Conservation (phyloP, 2,797 vertebrate genomes). For the Rhinichthys osculus region DNA sequence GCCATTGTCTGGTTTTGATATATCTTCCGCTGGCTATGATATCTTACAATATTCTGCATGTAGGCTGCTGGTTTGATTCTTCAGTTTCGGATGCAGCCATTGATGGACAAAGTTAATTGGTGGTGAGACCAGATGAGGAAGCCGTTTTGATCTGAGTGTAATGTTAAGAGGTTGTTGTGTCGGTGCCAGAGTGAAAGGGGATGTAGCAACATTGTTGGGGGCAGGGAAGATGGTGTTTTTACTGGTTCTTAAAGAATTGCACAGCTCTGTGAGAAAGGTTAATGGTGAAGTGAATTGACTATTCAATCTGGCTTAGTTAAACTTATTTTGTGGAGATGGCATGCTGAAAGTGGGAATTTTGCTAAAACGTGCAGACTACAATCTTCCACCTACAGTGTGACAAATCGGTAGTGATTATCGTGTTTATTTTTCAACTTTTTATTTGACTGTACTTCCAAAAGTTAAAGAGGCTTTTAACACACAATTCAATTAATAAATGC, state of each 20-base stretch:
- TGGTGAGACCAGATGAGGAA: not conserved
- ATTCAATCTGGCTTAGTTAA: not conserved
- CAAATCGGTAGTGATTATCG: not conserved
- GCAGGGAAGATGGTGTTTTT: slow-evolving; percentile 8
- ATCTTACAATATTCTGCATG: not conserved
- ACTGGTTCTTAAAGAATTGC: not conserved
- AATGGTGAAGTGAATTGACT: too few species aligned
- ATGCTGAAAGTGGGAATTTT: not conserved
- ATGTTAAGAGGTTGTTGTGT: not conserved
- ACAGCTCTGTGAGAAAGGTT: not conserved
- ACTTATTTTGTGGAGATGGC: not conserved
- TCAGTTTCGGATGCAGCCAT: not conserved
- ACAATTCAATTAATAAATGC: not conserved
- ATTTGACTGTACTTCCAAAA: not conserved
- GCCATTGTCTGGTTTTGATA: not conserved
- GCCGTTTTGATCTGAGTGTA: not conserved
- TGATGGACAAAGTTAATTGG: not conserved
- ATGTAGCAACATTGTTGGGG: not conserved
- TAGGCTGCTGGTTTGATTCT: not conserved
- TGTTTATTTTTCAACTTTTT: not conserved
- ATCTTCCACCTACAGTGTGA: too few species aligned
- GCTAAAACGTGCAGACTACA: not conserved
- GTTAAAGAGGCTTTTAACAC: not conserved
- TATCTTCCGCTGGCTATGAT: not conserved
- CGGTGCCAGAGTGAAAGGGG: too few species aligned